Evolutionary conservation across 2,888 invertebrate genomes (phyloP).

Genomic region (Chorisops tibialis): DNA sequence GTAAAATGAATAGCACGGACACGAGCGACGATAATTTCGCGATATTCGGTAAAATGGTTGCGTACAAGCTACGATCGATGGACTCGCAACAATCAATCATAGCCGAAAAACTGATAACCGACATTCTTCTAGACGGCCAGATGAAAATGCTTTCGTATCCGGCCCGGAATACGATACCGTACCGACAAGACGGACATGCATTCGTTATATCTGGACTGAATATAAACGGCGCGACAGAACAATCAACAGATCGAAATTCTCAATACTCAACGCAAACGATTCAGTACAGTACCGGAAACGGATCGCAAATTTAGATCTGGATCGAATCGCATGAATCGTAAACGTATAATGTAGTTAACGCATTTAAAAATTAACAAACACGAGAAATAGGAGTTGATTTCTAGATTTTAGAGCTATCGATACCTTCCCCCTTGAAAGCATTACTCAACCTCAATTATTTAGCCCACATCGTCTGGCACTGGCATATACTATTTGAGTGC

Average conservation of each 20-base stretch:
- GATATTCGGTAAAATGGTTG: slow-evolving; percentile 49
- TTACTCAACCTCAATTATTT: no score
- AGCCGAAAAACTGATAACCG: slow-evolving; percentile 49
- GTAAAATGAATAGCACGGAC: slow-evolving; percentile 40
- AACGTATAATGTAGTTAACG: no score
- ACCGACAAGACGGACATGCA: slow-evolving; percentile 28
- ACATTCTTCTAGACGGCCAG: slow-evolving; percentile 50
- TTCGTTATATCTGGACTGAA: slow-evolving; percentile 30
- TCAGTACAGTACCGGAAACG: slow-evolving; percentile 29
- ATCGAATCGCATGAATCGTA: no score
- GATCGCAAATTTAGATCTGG: slow-evolving; percentile 27
- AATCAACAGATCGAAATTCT: slow-evolving; percentile 16
- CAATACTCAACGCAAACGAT: slow-evolving; percentile 31
- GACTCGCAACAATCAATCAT: slow-evolving; percentile 47
- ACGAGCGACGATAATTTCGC: slow-evolving; percentile 44
- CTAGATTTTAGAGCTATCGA: no score
- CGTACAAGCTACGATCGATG: slow-evolving; percentile 49
- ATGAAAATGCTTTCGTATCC: slow-evolving; percentile 46
- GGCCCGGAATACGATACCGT: slow-evolving; percentile 23
- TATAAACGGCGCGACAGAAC: slow-evolving; percentile 28
- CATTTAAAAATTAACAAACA: no score
- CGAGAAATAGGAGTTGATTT: no score
- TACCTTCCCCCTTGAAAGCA: no score
- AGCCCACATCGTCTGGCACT: no score
- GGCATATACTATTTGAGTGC: no score